Evolutionary conservation across 2,113 vertebrate species (phyloP).

Genomic region (Solea solea): DNA sequence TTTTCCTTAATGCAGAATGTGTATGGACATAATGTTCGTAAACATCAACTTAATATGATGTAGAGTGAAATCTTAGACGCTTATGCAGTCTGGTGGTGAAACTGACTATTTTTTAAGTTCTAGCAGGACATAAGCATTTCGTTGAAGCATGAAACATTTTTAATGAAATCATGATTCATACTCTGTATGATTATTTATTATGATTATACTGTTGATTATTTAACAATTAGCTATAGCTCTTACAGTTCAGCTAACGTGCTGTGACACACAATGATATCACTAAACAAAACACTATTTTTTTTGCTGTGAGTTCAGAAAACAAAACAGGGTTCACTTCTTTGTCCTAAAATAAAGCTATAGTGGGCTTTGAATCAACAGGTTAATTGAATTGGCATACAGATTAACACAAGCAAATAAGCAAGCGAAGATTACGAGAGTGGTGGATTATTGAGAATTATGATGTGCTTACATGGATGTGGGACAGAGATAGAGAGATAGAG

Average conservation of each 20-base stretch:
- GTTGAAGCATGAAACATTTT: too few relatives aligned
- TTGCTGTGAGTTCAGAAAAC: neutral
- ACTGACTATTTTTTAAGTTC: neutral
- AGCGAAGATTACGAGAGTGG: slow-evolving; percentile 45
- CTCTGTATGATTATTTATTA: too few relatives aligned
- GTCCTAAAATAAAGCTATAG: slow-evolving; percentile 4
- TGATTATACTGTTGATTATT: neutral
- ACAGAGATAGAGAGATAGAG: slow-evolving; percentile 54
- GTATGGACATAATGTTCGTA: neutral
- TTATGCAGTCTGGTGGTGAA: neutral
- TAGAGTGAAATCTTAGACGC: neutral
- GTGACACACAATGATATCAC: neutral
- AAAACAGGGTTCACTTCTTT: neutral
- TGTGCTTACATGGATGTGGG: slow-evolving; percentile 55
- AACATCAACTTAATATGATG: neutral
- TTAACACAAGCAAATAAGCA: slow-evolving; percentile 49
- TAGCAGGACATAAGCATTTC: neutral
- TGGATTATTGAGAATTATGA: slow-evolving; percentile 67
- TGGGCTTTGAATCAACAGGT: slow-evolving; percentile 23
- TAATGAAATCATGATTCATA: too few relatives aligned
- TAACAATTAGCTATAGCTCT: neutral
- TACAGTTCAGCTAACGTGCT: neutral
- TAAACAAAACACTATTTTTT: neutral
- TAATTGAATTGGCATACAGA: slow-evolving; percentile 50
- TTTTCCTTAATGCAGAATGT: neutral